phyloP scores from a whole-genome alignment of 2,113 vertebrate species.

The Periophthalmus modestus region DNA sequence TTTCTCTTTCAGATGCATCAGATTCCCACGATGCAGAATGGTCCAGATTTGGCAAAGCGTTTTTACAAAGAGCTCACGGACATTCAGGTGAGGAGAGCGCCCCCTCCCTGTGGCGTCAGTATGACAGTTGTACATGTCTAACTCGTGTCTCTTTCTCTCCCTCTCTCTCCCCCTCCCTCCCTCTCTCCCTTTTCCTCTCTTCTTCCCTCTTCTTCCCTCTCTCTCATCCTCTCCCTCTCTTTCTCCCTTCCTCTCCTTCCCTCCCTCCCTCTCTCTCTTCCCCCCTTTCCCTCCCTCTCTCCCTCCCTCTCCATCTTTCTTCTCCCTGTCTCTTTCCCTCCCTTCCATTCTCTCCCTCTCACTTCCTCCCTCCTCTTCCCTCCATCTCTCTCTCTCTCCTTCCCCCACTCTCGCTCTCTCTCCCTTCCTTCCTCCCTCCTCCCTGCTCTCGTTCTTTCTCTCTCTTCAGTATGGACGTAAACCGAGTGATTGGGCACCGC shows the following conservation, averaged over 20 bases:
- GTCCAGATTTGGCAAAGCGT: conserved; percentile 81
- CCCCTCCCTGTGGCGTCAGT: background rate
- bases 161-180: too few relatives aligned
- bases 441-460: background rate
- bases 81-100: conserved; percentile 81
- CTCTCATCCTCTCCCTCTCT: too few relatives aligned
- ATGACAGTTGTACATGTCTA: too few relatives aligned
- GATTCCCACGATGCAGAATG: conserved; percentile 89
- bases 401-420: too few relatives aligned
- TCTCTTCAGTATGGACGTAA: conserved; percentile 79
- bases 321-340: background rate
- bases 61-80: conserved; percentile 85
- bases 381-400: too few relatives aligned
- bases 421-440: background rate
- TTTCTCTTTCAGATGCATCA: conserved; percentile 69
- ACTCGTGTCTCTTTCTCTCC: too few relatives aligned
- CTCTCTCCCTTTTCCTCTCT: too few relatives aligned
- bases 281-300: background rate
- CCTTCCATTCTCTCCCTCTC: too few relatives aligned
- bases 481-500: conserved; percentile 80
- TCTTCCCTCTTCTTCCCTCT: too few relatives aligned
- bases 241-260: too few relatives aligned
- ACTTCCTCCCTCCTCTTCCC: background rate
- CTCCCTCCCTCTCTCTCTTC: too few relatives aligned
- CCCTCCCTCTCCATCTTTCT: fast-evolving